phyloP scores from a whole-genome alignment of 2,888 invertebrate genomes.

The Cheilosia vulpina region DNA sequence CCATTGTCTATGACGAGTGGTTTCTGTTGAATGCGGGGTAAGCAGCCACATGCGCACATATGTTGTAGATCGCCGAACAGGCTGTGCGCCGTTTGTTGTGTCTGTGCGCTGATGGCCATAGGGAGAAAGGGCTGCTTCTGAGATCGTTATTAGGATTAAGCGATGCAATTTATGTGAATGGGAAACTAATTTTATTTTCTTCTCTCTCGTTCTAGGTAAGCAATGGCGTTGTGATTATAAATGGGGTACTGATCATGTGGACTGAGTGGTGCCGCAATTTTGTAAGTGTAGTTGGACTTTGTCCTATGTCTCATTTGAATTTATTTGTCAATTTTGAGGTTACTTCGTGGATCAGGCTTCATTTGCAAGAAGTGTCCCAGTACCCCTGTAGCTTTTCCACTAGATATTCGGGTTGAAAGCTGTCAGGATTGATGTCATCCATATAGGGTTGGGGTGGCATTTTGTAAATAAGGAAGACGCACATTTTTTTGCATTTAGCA shows the following conservation, averaged over 20 bases:
- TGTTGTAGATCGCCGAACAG: slow-evolving; percentile 2
- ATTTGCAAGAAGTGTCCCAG: too few relatives aligned
- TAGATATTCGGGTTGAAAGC: too few relatives aligned
- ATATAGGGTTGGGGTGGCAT: too few relatives aligned
- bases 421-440: too few relatives aligned
- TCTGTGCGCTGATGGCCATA: not conserved
- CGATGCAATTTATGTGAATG: slow-evolving; percentile 65
- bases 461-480: too few relatives aligned
- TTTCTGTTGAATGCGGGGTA: slow-evolving; percentile 40
- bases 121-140: slow-evolving; percentile 53
- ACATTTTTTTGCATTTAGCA: too few relatives aligned
- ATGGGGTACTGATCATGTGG: slow-evolving; percentile 26
- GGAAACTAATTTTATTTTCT: slow-evolving; percentile 49
- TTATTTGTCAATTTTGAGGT: not conserved
- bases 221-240: slow-evolving; percentile 20
- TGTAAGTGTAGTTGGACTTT: slow-evolving; percentile 32
- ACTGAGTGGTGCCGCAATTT: slow-evolving; percentile 18
- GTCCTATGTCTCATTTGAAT: not conserved
- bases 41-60: slow-evolving; percentile 1
- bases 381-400: too few relatives aligned
- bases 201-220: slow-evolving; percentile 67
- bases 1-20: slow-evolving; percentile 57
- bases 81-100: slow-evolving; percentile 34
- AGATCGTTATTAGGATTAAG: slow-evolving; percentile 70
- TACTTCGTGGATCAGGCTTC: not conserved